Evolutionary conservation across 1,140 invertebrate species (phyloP).

Genomic region (Sitophilus oryzae): DNA sequence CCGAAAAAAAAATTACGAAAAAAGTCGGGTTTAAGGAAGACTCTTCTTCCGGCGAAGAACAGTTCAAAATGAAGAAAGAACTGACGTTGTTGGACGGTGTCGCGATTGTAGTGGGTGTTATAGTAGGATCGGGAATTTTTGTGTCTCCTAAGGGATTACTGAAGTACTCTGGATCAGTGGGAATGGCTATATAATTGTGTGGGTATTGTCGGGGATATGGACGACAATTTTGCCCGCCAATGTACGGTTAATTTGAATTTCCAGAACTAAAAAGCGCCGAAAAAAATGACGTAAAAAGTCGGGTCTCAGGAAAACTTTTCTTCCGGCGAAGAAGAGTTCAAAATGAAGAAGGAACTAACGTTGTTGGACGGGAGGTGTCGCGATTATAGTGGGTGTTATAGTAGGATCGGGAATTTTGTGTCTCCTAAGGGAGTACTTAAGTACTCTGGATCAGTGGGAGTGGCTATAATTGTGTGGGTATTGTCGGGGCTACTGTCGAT

Average conservation of each 20-base stretch:
- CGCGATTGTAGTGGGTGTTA: conserved; percentile 88
- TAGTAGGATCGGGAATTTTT: conserved; percentile 90
- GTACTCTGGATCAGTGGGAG: conserved; percentile 80
- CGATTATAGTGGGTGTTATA: conserved; percentile 90
- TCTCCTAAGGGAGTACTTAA: conserved; percentile 89
- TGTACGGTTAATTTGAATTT: no score
- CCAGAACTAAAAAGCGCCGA: no score
- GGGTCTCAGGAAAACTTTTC: conserved; percentile 10
- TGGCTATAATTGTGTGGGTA: conserved; percentile 86
- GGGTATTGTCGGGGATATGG: conserved; percentile 85
- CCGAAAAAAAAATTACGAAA: conserved; percentile 3
- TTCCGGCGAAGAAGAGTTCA: conserved; percentile 45
- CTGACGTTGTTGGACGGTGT: conserved; percentile 84
- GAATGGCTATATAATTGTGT: conserved; percentile 83
- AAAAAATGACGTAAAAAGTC: conserved; percentile 1
- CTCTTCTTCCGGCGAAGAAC: conserved; percentile 19
- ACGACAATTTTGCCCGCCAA: no score
- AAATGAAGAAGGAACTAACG: conserved; percentile 81
- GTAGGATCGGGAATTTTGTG: conserved; percentile 92
- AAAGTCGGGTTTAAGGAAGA: not conserved
- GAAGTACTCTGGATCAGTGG: conserved; percentile 76
- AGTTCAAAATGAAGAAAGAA: conserved; percentile 73
- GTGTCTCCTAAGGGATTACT: conserved; percentile 93
- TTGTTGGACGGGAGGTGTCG: conserved; percentile 84
- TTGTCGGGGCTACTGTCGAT: conserved; percentile 86